Evolutionary conservation across 2,797 vertebrate species (phyloP).

Genomic region (Xenentodon cancila): DNA sequence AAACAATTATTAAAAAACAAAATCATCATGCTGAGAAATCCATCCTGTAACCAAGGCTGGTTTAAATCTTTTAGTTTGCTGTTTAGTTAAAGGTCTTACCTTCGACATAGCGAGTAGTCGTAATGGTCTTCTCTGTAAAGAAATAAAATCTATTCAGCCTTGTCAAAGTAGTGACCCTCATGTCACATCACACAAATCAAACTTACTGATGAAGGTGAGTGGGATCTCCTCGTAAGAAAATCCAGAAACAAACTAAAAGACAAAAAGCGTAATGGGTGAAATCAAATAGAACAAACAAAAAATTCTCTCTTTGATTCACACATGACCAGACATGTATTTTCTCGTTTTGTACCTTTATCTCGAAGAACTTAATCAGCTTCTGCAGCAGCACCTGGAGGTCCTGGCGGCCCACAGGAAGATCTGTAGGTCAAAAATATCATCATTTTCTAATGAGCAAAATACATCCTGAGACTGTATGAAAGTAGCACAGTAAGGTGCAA

Average conservation of each 20-base stretch:
- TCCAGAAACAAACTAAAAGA: conserved; percentile 87
- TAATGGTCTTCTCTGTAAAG: conserved; percentile 73
- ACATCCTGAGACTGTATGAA: too few relatives aligned
- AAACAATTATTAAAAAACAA: too few relatives aligned
- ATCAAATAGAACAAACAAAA: background rate
- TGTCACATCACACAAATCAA: conserved; percentile 3
- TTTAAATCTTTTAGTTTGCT: conserved; percentile 2
- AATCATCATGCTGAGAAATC: background rate
- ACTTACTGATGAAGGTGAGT: conserved; percentile 93
- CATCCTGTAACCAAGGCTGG: background rate
- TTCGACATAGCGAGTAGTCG: conserved; percentile 67
- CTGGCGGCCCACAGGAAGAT: conserved; percentile 90
- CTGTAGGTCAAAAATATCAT: conserved; percentile 61
- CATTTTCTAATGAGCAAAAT: background rate
- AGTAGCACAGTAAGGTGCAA: background rate
- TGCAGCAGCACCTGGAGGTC: conserved; percentile 87
- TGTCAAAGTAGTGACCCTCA: background rate
- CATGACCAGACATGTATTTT: background rate
- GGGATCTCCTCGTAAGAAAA: conserved; percentile 91
- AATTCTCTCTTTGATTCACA: background rate
- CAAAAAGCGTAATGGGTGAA: conserved; percentile 31
- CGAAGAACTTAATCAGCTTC: conserved; percentile 92
- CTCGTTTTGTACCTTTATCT: conserved; percentile 87
- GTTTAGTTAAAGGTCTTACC: conserved; percentile 56
- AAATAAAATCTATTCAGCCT: conserved; percentile 11